Conservation (phyloP, 1,140 invertebrate genomes). For the Anagrus nilaparvatae region DNA sequence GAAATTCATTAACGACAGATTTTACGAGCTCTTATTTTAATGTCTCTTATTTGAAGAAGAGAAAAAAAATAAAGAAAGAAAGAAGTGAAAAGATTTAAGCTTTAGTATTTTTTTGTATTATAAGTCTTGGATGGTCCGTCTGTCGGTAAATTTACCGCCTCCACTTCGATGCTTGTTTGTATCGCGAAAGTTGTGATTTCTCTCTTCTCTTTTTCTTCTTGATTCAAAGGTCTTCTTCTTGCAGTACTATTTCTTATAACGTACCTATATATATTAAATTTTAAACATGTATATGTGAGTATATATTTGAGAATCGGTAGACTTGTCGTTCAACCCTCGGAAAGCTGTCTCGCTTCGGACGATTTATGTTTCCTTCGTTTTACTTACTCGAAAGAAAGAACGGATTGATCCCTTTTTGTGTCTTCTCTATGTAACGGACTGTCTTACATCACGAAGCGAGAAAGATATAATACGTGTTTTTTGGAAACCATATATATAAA, state of each 20-base stretch:
- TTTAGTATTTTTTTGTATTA: too few relatives aligned
- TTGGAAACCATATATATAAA: too few relatives aligned
- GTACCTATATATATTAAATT: conserved; percentile 27
- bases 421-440: background rate
- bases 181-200: conserved; percentile 17
- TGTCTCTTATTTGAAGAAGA: too few relatives aligned
- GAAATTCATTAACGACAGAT: too few relatives aligned
- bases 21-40: too few relatives aligned
- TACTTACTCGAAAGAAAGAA: conserved; percentile 25
- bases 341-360: conserved; percentile 34
- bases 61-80: too few relatives aligned
- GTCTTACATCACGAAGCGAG: too few relatives aligned
- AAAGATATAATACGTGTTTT: too few relatives aligned
- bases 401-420: conserved; percentile 41
- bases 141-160: conserved; percentile 24
- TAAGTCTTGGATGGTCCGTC: too few relatives aligned
- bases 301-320: conserved; percentile 32
- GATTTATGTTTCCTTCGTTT: conserved; percentile 40
- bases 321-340: conserved; percentile 30
- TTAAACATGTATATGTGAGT: conserved; percentile 28
- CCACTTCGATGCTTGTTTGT: conserved; percentile 25
- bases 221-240: too few relatives aligned
- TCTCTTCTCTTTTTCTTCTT: conserved; percentile 11
- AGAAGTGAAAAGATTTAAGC: too few relatives aligned
- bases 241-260: conserved; percentile 15